These are phyloP conservation scores for Cantharis lateralis DNA, from an alignment of 2,888 invertebrate genomes.

Conservation along the genomic window DNA sequence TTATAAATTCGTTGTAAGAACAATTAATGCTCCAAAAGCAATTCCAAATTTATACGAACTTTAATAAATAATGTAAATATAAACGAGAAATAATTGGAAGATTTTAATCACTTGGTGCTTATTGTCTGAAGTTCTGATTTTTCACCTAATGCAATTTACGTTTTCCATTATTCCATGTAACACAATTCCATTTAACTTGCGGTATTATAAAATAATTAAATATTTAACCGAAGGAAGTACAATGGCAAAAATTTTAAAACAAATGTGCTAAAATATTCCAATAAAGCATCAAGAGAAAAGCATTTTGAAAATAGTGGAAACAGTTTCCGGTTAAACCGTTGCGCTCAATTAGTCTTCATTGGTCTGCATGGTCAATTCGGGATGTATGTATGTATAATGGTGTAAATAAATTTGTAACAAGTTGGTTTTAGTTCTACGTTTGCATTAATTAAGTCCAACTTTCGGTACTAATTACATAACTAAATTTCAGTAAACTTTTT, in stretches of 20 bases:
- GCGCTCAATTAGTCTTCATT: conserved; percentile 31
- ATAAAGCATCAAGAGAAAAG: not conserved
- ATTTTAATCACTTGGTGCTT: not conserved
- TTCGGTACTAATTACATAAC: not conserved
- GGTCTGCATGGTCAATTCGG: conserved; percentile 33
- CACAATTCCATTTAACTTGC: not conserved
- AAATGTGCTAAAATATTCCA: not conserved
- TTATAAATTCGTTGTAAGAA: not conserved
- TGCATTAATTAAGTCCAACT: not conserved
- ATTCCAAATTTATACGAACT: not conserved
- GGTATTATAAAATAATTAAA: not conserved
- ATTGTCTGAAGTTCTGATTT: not conserved
- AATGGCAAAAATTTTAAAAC: not conserved
- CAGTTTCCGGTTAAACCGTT: conserved; percentile 25
- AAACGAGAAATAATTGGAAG: not conserved
- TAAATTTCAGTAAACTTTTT: not conserved
- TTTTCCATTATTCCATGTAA: not conserved
- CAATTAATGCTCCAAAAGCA: not conserved
- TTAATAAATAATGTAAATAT: not conserved
- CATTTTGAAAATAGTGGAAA: conserved; percentile 14
- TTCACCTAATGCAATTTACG: not conserved
- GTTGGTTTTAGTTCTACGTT: not conserved
- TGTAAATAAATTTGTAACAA: conserved; percentile 27
- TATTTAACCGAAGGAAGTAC: not conserved
- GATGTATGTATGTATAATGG: conserved; percentile 26